Evolutionary conservation across 1,140 invertebrate genomes (phyloP), one percentile per base, ranked within the genome.

Genomic region (Drosophila yakuba): DNA sequence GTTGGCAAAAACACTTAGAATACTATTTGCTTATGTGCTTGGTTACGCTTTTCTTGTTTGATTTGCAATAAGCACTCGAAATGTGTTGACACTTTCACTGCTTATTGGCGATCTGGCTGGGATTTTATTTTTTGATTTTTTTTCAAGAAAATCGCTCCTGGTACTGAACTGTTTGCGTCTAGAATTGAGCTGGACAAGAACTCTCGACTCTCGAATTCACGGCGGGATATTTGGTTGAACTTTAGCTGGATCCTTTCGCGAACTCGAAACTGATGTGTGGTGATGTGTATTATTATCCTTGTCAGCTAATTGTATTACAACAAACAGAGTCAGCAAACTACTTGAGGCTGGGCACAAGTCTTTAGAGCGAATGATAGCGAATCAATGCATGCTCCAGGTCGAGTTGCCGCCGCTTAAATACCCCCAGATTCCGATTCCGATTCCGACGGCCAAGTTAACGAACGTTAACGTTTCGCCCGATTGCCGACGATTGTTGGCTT

Each of bases 311-410:
- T 88, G 72, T 77, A 92, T 92, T 92, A 92, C 90, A 91, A 92
- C 86, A 86, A 89, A 90, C 90, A 80, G 60, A 78, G 79, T 76
- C 79, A 80, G 80, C 85, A 80, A 90, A 91, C 79, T 83, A 91
- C 77, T 91, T 86, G 78, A 88, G 82, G 84, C 76, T 75, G 80
- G 62, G 62, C 90, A 77, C 74, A 92, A 92, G 91, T 92, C 91
- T 92, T 86, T 90, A 91, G 85, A 89, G 88, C 91, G 91, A 78
- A 83, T 91, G 91, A 90, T 92, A 92, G 91, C 91, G 89, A 92
- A 92, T 89, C 91, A 92, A 92, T 92, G 91, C 82, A 91, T 92
- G 80, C 86, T 79, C 72, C 75, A 61, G 80, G 80, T 74, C 64
- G 83, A 72, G 84, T 63, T 71, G 71, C 90, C 76, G 74, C 60